A percentile compares a stretch with the other conserved stretches of the same genome.
phyloP scores from a whole-genome alignment of 2,797 vertebrate genomes.

The Gadopsis bispinosus region DNA sequence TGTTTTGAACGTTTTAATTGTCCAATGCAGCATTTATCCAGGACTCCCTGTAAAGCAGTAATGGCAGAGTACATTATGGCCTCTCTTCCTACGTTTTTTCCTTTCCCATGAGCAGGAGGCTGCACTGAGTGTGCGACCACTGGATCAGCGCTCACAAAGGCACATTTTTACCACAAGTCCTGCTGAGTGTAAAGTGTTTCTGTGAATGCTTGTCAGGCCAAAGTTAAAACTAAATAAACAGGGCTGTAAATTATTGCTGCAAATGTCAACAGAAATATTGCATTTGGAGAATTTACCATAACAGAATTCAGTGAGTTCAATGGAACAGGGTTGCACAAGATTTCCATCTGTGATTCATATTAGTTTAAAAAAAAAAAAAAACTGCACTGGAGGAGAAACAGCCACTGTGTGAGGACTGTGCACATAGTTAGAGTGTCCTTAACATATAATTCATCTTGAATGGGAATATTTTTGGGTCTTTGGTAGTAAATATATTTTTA shows the following conservation, averaged over 20 bases:
- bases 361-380: not conserved
- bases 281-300: not conserved
- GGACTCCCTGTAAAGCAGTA: not conserved
- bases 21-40: not conserved
- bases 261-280: conserved; percentile 29
- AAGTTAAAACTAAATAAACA: conserved; percentile 24
- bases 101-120: not conserved
- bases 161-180: not conserved
- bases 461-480: not conserved
- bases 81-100: not conserved
- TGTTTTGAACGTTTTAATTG: not conserved
- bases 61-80: not conserved
- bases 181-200: not conserved
- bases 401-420: not conserved
- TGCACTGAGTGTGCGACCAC: not conserved
- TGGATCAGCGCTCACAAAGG: conserved; percentile 9
- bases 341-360: not conserved
- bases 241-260: conserved; percentile 41
- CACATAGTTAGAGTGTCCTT: not conserved
- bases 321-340: not conserved
- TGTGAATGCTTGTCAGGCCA: not conserved
- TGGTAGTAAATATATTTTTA: not conserved
- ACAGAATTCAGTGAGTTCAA: not conserved
- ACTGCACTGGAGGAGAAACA: not conserved
- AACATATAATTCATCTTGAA: not conserved